Conservation (phyloP, 2,797 vertebrate species). For the Lutjanus campechanus region DNA sequence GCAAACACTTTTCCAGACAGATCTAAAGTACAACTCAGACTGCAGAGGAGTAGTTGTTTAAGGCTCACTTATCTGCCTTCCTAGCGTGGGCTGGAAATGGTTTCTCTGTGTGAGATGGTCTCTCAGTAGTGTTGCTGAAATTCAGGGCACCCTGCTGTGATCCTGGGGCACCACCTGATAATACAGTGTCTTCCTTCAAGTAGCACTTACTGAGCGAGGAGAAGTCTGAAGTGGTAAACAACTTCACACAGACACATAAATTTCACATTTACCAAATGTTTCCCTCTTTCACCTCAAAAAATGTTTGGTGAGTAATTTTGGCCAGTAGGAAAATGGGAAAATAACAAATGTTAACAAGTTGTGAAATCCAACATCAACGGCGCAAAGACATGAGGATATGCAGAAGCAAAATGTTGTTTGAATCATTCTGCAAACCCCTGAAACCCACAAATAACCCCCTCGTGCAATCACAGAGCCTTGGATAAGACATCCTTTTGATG, state of each 20-base stretch:
- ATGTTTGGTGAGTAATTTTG: constrained; percentile 30
- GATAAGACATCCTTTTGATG: constrained; percentile 69
- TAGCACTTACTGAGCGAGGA: constrained; percentile 55
- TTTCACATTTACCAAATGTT: constrained; percentile 48
- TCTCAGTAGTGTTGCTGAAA: constrained; percentile 69
- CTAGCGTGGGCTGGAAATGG: constrained; percentile 65
- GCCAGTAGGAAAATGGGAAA: constrained; percentile 6
- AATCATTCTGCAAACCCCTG: constrained; percentile 52
- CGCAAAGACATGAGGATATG: constrained; percentile 42
- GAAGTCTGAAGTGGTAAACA: constrained; percentile 68
- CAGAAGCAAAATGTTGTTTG: constrained; percentile 50
- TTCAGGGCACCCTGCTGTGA: constrained; percentile 62
- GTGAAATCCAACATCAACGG: constrained; percentile 39
- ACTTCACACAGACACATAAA: constrained; percentile 46
- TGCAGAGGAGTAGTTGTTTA: constrained; percentile 52
- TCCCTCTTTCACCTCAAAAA: constrained; percentile 33
- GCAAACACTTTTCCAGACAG: constrained; percentile 28
- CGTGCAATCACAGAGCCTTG: constrained; percentile 72
- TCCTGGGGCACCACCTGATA: constrained; percentile 69
- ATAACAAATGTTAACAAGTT: constrained; percentile 36
- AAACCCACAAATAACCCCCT: constrained; percentile 66
- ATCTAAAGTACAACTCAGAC: constrained; percentile 32
- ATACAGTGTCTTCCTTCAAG: constrained; percentile 62
- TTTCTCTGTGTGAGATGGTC: constrained; percentile 62
- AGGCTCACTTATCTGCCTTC: constrained; percentile 49